Evolutionary conservation across 2,797 vertebrate species (phyloP).

Genomic region (Rhinoraja longicauda): DNA sequence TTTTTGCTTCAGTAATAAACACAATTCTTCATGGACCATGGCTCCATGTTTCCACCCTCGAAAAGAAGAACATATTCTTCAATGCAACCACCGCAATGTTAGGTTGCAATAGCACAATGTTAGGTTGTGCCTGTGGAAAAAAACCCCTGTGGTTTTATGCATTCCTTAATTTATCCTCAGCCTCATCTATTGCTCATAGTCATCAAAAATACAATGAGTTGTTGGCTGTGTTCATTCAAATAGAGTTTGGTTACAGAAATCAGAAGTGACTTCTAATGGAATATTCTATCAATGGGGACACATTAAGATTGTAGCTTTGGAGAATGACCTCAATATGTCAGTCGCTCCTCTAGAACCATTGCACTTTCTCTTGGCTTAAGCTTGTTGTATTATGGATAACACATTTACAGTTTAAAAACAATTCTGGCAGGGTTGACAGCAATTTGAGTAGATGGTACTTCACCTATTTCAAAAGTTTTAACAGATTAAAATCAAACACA

Average conservation of each 20-base stretch:
- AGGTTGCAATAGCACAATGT: neutral
- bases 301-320: neutral
- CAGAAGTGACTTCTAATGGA: neutral
- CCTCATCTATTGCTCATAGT: neutral
- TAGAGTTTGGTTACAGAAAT: neutral
- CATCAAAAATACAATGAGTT: neutral
- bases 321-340: slow-evolving; percentile 26
- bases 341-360: neutral
- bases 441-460: slow-evolving; percentile 4
- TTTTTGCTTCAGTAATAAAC: too few species aligned
- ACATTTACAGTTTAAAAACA: neutral
- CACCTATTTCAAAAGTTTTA: neutral
- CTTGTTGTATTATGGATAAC: slow-evolving; percentile 12
- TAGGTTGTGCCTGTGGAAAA: neutral
- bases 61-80: neutral
- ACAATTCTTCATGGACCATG: neutral
- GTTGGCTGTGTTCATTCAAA: neutral
- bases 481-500: neutral
- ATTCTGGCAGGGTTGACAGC: neutral
- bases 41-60: neutral
- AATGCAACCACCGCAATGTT: neutral
- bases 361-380: neutral
- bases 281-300: slow-evolving; percentile 22
- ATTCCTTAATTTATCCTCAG: neutral
- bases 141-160: neutral